Conservation (phyloP, 1,140 invertebrate species). For the Neodiprion lecontei region DNA sequence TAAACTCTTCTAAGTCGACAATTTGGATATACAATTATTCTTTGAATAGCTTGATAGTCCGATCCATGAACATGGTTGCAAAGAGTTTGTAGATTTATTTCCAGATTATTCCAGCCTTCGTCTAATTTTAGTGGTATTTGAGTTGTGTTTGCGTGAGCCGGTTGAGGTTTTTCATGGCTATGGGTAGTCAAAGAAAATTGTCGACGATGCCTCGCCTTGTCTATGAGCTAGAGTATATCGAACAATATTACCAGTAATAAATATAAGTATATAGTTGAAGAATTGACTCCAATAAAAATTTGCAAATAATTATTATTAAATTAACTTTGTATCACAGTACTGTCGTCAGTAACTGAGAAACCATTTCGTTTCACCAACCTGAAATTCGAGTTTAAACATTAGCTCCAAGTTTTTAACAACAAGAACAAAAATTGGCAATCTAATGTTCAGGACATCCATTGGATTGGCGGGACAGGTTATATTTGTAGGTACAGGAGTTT, state of each 20-base stretch:
- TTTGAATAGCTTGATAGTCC: conserved; percentile 27
- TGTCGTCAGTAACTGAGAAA: background rate
- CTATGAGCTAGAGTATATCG: conserved; percentile 27
- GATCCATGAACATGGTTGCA: conserved; percentile 26
- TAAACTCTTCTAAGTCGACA: conserved; percentile 32
- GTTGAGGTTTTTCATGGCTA: conserved; percentile 19
- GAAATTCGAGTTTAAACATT: conserved; percentile 33
- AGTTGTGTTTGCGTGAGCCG: conserved; percentile 3
- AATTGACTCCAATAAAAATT: too few relatives aligned
- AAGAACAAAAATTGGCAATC: conserved; percentile 34
- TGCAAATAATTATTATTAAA: too few relatives aligned
- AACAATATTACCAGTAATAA: background rate
- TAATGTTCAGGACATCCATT: conserved; percentile 24
- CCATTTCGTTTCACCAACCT: conserved; percentile 22
- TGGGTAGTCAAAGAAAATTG: conserved; percentile 31
- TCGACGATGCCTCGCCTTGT: conserved; percentile 27
- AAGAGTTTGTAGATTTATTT: conserved; percentile 28
- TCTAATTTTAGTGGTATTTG: conserved; percentile 26
- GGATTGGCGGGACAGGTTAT: conserved; percentile 33
- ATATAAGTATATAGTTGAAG: background rate
- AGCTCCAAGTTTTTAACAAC: conserved; percentile 33
- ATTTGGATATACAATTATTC: conserved; percentile 32
- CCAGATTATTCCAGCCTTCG: conserved; percentile 34
- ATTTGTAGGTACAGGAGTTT: conserved; percentile 28
- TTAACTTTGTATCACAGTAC: too few relatives aligned